Conservation (phyloP, 2,113 vertebrate species). For the Ptilonorhynchus violaceus region DNA sequence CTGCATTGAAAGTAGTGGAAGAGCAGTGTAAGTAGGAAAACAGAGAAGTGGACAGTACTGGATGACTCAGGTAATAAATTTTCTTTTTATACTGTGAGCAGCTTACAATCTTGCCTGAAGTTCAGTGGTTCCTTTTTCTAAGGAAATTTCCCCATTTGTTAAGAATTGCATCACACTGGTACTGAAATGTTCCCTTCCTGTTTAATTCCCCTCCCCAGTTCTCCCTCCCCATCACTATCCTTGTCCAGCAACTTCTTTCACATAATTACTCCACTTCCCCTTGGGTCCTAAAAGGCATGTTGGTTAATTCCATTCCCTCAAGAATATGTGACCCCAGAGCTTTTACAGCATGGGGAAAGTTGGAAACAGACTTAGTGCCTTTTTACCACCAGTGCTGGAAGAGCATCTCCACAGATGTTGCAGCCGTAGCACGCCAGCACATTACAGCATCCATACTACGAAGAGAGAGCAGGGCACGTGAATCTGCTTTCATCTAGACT, state of each 20-base stretch:
- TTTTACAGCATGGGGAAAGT: background rate
- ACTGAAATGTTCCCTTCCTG: background rate
- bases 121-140: background rate
- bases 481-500: background rate
- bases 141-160: background rate
- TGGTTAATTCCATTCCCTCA: background rate
- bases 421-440: accelerated
- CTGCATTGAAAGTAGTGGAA: background rate
- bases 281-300: background rate
- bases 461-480: background rate
- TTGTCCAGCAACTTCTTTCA: background rate
- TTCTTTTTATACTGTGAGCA: background rate
- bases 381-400: background rate
- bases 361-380: background rate
- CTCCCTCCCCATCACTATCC: background rate
- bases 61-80: background rate
- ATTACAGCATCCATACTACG: background rate
- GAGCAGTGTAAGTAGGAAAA: background rate
- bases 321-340: background rate
- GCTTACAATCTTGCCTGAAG: background rate
- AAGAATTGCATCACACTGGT: background rate
- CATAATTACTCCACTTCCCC: background rate
- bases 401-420: background rate
- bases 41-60: background rate
- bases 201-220: background rate